Base-by-base conservation (phyloP, 30 jellyfish, hydroid and myxozoan species). In the Cassiopea andromeda region DNA sequence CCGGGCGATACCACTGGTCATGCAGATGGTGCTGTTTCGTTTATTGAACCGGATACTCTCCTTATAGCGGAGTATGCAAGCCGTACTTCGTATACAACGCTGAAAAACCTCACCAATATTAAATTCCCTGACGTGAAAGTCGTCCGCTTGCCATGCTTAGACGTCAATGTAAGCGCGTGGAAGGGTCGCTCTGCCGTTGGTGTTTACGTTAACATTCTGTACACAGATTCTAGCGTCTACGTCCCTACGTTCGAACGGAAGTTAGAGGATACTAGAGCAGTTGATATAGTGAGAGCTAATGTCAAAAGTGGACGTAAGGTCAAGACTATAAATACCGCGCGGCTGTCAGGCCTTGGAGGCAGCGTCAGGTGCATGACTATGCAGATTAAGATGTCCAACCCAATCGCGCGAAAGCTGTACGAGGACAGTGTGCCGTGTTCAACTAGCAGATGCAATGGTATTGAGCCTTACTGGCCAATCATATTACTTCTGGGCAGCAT, bases 1-100 rank as follows among this genome's bases (percentile, higher is more conserved):
- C 92, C 92, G 46, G 69, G 58, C 44, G 92, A 84, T 60, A 72
- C 92, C 50, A 84, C 92, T 69, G 92, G 92, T 8, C 92, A 84
- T 44, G 85, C 92, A 44, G 92, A 84, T 59, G 92, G 92, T 3
- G 60, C 72, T 48, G 92, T 84, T 3, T 84, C 92, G 48, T 84
- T 84, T 71, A 60, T 84, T 44, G 92, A 84, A 69, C 45, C 78
- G 80, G 80, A 84, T 50, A 75, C 86, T 16, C 68, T 84, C 46
- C 83, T 84, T 16, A 84, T 84, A 7, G 85, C 80, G 15, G 92
- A 84, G 18, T 50, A 59, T 18, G 68, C 66, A 7, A 82, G 72
- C 60, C 38, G 49, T 6, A 18, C 70, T n/a, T 84, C 77, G 79
- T 84, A 7, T 61, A 72, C 68, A 54, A 46, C 77, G 1, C 72